phyloP scores from a whole-genome alignment of 2,113 vertebrate genomes.

The Eupsittula cactorum region DNA sequence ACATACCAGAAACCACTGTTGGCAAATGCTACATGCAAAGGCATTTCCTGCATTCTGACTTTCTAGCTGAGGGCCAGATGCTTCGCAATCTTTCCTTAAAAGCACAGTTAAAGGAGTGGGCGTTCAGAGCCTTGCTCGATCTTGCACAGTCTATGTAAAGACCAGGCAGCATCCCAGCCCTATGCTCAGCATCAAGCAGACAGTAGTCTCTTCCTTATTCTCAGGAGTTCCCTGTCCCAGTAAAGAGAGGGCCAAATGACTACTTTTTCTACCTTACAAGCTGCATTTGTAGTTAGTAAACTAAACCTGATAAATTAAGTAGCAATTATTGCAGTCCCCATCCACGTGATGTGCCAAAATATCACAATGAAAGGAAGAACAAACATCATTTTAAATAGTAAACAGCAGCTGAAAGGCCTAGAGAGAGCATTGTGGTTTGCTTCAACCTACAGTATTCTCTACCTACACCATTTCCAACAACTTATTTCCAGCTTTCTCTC shows the following conservation, averaged over 20 bases:
- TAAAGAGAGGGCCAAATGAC: neutral
- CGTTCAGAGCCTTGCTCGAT: neutral
- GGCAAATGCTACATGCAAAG: conserved; percentile 5
- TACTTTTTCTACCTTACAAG: neutral
- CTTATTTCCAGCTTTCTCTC: neutral
- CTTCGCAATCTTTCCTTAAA: conserved; percentile 5
- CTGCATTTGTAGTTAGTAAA: neutral
- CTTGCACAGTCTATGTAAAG: neutral
- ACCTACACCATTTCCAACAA: neutral
- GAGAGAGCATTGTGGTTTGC: neutral
- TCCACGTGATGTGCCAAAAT: neutral
- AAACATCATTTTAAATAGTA: neutral
- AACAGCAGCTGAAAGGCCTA: neutral
- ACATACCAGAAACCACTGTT: conserved; percentile 57
- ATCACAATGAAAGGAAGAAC: neutral
- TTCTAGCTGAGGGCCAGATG: conserved; percentile 35
- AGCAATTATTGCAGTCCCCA: neutral
- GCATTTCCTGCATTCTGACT: conserved; percentile 50
- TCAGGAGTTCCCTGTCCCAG: neutral
- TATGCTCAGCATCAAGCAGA: neutral
- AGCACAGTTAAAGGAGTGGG: neutral
- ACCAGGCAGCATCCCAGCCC: neutral
- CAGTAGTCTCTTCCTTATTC: neutral
- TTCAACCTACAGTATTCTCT: neutral
- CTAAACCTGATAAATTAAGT: neutral